phyloP scores from a whole-genome alignment of 2,888 invertebrate genomes.

The Incurvaria masculella region DNA sequence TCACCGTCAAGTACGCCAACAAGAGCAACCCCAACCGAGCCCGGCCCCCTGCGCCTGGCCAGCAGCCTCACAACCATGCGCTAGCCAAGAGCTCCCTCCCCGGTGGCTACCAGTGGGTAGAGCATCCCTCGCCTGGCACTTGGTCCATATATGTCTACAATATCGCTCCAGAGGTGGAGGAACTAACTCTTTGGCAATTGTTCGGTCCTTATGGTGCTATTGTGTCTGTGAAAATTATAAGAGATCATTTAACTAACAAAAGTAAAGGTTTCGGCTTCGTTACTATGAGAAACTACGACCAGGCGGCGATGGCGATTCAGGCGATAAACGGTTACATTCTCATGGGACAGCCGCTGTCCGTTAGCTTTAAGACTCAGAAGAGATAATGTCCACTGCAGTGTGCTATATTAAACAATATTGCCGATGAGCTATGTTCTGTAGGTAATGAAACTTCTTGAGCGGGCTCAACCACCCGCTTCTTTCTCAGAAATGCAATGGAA shows the following conservation, averaged over 20 bases:
- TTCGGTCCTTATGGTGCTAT: conserved; percentile 58
- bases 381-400: conserved; percentile 46
- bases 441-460: background rate
- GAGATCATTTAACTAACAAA: conserved; percentile 53
- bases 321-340: conserved; percentile 49
- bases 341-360: conserved; percentile 48
- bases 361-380: conserved; percentile 55
- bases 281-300: conserved; percentile 54
- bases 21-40: conserved; percentile 53
- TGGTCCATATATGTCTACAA: conserved; percentile 57
- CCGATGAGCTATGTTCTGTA: background rate
- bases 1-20: conserved; percentile 58
- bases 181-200: conserved; percentile 51
- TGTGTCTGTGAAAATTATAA: conserved; percentile 55
- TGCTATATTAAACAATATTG: conserved; percentile 43
- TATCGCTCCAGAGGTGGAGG: conserved; percentile 51
- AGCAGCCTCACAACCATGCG: conserved; percentile 38
- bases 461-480: background rate
- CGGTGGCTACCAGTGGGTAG: conserved; percentile 52
- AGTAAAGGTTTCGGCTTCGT: conserved; percentile 57
- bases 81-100: conserved; percentile 44
- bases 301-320: conserved; percentile 55
- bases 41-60: conserved; percentile 43
- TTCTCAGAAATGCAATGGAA: background rate
- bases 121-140: conserved; percentile 49